Evolutionary conservation across 2,888 invertebrate genomes (phyloP).

Genomic region (Alloplasta piceator): DNA sequence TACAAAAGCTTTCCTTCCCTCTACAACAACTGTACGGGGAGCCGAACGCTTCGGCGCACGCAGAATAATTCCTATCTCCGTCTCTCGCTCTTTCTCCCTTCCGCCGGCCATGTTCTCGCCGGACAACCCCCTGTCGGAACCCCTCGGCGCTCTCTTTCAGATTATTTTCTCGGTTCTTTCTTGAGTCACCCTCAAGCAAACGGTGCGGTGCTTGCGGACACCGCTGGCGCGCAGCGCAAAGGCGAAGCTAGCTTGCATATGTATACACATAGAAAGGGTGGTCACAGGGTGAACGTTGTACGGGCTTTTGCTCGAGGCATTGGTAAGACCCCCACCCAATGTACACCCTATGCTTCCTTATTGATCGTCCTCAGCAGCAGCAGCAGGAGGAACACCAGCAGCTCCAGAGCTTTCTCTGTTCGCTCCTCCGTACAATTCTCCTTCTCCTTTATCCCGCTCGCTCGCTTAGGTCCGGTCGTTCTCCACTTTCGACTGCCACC

Average conservation of each 20-base stretch:
- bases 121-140: slow-evolving; percentile 13
- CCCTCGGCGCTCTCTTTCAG: slow-evolving; percentile 68
- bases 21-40: slow-evolving; percentile 38
- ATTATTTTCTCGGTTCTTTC: slow-evolving; percentile 83
- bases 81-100: slow-evolving; percentile 65
- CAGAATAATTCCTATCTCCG: slow-evolving; percentile 39
- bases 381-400: slow-evolving; percentile 22
- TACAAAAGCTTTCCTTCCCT: slow-evolving; percentile 52
- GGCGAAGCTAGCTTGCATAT: slow-evolving; percentile 52
- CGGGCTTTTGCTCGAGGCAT: slow-evolving; percentile 80
- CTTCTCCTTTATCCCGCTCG: slow-evolving; percentile 77
- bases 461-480: slow-evolving; percentile 78
- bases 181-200: slow-evolving; percentile 81
- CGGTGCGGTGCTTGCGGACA: slow-evolving; percentile 63
- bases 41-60: slow-evolving; percentile 57
- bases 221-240: slow-evolving; percentile 56
- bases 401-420: slow-evolving; percentile 54
- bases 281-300: slow-evolving; percentile 65
- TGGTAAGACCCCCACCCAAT: slow-evolving; percentile 81
- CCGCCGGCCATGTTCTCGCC: neutral
- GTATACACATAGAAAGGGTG: slow-evolving; percentile 60
- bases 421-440: slow-evolving; percentile 67
- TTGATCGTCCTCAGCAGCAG: slow-evolving; percentile 82
- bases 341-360: slow-evolving; percentile 75
- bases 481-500: slow-evolving; percentile 75